phyloP scores from a whole-genome alignment of 2,888 invertebrate species.

The Digitonthophagus gazella region DNA sequence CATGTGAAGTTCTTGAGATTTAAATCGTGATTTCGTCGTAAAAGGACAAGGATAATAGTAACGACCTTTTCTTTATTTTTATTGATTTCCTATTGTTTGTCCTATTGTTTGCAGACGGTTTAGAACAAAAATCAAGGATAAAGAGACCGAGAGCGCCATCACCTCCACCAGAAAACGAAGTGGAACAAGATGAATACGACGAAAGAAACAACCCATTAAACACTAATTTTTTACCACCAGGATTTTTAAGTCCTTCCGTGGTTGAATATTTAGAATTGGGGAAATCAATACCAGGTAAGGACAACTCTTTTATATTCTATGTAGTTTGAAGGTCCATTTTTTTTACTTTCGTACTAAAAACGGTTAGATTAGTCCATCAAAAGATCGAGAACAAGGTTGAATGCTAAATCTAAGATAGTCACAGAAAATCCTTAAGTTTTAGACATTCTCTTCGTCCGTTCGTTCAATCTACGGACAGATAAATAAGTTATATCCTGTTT shows the following conservation, averaged over 20 bases:
- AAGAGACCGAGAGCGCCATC: slow-evolving; percentile 62
- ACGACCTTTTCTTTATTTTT: background rate
- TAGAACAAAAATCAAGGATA: slow-evolving; percentile 61
- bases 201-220: slow-evolving; percentile 48
- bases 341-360: too few relatives aligned
- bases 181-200: slow-evolving; percentile 49
- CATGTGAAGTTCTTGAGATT: background rate
- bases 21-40: background rate
- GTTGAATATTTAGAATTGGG: slow-evolving; percentile 83
- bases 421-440: background rate
- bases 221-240: slow-evolving; percentile 62
- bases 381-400: background rate
- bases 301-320: too few relatives aligned
- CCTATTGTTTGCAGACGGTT: slow-evolving; percentile 52
- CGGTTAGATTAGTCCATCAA: background rate
- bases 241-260: slow-evolving; percentile 81
- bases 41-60: background rate
- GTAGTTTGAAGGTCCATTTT: too few relatives aligned
- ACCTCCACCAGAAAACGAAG: slow-evolving; percentile 43
- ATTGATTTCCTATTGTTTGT: background rate
- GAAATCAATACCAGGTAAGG: slow-evolving; percentile 83
- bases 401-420: background rate
- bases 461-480: background rate
- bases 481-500: background rate
- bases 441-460: background rate